phyloP scores from a whole-genome alignment of 2,113 vertebrate species.

The Tetraodon nigroviridis region DNA sequence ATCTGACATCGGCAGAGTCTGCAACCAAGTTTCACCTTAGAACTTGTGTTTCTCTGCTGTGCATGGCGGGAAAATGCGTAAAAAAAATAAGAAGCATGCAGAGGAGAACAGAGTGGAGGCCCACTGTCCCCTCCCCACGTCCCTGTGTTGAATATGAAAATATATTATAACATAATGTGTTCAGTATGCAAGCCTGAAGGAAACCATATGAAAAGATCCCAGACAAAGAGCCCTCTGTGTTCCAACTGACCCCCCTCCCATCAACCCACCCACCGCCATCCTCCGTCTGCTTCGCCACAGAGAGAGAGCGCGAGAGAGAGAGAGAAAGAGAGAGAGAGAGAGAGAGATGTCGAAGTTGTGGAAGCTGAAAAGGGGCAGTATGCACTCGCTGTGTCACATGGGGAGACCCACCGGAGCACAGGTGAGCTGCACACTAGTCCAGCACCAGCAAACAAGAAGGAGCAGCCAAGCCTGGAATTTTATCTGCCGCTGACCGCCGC shows the following conservation, averaged over 20 bases:
- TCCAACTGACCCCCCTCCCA: conserved; percentile 63
- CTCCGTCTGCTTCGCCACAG: conserved; percentile 57
- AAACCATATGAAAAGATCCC: conserved; percentile 78
- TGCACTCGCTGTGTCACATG: conserved; percentile 47
- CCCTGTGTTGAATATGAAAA: conserved; percentile 70
- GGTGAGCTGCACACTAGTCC: conserved; percentile 61
- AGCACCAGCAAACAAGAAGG: conserved; percentile 32
- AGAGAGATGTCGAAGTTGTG: conserved; percentile 32
- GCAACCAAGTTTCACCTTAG: conserved; percentile 25
- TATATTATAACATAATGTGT: conserved; percentile 79
- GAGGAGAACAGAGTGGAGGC: conserved; percentile 25
- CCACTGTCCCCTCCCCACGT: conserved; percentile 39
- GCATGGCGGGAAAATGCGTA: conserved; percentile 46
- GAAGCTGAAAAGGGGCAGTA: conserved; percentile 67
- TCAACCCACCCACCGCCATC: conserved; percentile 56
- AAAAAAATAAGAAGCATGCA: conserved; percentile 8
- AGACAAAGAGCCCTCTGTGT: conserved; percentile 79
- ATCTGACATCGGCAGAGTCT: neutral
- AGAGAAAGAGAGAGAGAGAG: conserved; percentile 6
- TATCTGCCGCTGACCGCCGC: conserved; percentile 21
- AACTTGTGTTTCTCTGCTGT: conserved; percentile 42
- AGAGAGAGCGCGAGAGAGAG: conserved; percentile 29
- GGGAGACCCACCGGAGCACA: conserved; percentile 59
- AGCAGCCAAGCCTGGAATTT: conserved; percentile 23
- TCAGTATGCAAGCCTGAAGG: conserved; percentile 80